Percentiles rank a stretch among this genome's conserved stretches.
These are phyloP conservation scores for Electrophaes corylata DNA, from an alignment of 2,888 invertebrate genomes.

Conservation along the genomic window DNA sequence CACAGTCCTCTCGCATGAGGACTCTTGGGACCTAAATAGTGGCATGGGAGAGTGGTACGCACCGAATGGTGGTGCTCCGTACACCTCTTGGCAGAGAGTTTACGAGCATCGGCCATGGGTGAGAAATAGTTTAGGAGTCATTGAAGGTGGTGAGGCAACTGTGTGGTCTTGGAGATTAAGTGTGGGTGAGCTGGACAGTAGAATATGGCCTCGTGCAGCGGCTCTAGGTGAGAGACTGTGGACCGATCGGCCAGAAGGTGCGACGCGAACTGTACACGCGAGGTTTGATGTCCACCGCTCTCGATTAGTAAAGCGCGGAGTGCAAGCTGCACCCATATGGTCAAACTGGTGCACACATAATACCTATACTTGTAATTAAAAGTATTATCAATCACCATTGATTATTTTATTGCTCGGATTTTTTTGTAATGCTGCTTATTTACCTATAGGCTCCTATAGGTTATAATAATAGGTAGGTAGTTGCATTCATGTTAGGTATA, in stretches of 20 bases:
- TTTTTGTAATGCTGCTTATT: neutral
- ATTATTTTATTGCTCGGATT: neutral
- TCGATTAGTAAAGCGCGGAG: constrained; percentile 83
- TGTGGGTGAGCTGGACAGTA: constrained; percentile 87
- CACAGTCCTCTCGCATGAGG: constrained; percentile 91
- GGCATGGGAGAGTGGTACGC: constrained; percentile 92
- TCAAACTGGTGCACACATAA: constrained; percentile 90
- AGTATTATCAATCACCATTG: neutral
- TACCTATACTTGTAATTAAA: constrained; percentile 84
- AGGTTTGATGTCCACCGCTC: constrained; percentile 86
- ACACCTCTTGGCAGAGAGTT: constrained; percentile 92
- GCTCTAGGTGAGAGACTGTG: constrained; percentile 92
- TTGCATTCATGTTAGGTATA: too few species aligned
- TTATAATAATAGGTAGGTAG: neutral
- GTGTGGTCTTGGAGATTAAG: constrained; percentile 92
- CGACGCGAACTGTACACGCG: constrained; percentile 84
- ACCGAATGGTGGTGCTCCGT: constrained; percentile 90
- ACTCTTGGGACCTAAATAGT: constrained; percentile 93
- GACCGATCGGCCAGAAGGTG: constrained; percentile 83
- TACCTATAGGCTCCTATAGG: too few species aligned
- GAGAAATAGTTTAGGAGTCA: constrained; percentile 61
- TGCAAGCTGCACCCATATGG: constrained; percentile 87
- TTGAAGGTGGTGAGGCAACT: constrained; percentile 90
- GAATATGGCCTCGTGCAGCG: constrained; percentile 92
- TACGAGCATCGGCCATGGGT: constrained; percentile 91